Conservation (phyloP, 2,888 invertebrate genomes). For the Ypsolopha scabrella region DNA sequence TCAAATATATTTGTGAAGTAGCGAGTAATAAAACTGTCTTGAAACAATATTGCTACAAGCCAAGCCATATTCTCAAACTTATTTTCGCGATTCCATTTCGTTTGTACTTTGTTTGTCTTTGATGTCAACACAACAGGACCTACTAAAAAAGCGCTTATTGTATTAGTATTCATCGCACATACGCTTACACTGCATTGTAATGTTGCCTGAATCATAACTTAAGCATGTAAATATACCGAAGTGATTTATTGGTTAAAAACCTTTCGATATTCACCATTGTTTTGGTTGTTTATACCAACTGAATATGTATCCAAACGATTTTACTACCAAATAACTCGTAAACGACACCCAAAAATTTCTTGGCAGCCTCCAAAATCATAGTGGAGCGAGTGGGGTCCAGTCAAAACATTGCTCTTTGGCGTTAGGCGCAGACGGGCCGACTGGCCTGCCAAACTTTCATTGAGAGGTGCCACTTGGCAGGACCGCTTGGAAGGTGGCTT, state of each 20-base stretch:
- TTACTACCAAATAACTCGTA: constrained; percentile 1
- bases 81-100: neutral
- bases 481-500: constrained; percentile 28
- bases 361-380: constrained; percentile 6
- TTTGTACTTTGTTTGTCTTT: neutral
- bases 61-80: neutral
- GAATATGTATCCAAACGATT: neutral
- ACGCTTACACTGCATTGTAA: constrained; percentile 38
- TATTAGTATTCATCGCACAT: constrained; percentile 28
- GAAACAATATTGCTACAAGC: neutral
- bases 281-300: neutral
- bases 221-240: constrained; percentile 32
- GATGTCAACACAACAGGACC: neutral
- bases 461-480: constrained; percentile 39
- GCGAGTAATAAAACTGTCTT: neutral
- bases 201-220: constrained; percentile 38
- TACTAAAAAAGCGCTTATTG: constrained; percentile 3
- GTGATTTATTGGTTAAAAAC: constrained; percentile 23
- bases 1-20: neutral
- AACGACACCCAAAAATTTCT: constrained; percentile 4
- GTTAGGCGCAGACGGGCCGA: constrained; percentile 25
- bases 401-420: constrained; percentile 44
- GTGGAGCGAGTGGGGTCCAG: constrained; percentile 17
- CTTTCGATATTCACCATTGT: neutral
- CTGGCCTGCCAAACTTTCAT: constrained; percentile 24